These are phyloP conservation scores for Torymus auratus DNA, from an alignment of 2,888 invertebrate species.

Conservation along the genomic window DNA sequence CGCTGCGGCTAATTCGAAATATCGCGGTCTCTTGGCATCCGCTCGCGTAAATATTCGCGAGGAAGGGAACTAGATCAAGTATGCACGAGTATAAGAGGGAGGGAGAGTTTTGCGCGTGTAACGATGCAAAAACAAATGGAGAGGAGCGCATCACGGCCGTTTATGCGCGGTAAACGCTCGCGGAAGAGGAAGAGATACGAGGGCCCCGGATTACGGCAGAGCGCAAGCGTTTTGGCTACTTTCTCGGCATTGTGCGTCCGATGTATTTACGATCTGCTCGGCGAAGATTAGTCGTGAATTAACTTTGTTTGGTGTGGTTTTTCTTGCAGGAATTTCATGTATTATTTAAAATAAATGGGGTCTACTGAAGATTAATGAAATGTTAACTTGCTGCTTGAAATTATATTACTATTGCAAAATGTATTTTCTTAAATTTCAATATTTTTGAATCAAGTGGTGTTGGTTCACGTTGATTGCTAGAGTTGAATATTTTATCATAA, in stretches of 20 bases:
- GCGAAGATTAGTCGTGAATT: not conserved
- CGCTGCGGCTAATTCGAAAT: conserved; percentile 28
- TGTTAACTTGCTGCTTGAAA: too few species aligned
- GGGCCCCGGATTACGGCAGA: not conserved
- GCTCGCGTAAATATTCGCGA: conserved; percentile 21
- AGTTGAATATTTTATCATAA: too few species aligned
- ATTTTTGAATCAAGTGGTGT: too few species aligned
- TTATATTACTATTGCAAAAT: too few species aligned
- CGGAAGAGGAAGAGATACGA: not conserved
- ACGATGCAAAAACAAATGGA: conserved; percentile 11
- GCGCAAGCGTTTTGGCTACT: not conserved
- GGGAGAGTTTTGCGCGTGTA: not conserved
- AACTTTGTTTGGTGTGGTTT: too few species aligned
- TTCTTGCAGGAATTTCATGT: too few species aligned
- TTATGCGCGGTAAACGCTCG: not conserved
- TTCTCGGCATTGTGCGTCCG: not conserved
- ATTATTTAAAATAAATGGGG: too few species aligned
- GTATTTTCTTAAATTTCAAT: too few species aligned
- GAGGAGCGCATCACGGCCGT: not conserved
- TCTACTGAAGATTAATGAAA: too few species aligned
- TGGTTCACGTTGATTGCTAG: too few species aligned
- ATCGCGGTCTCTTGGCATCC: conserved; percentile 40
- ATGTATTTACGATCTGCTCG: not conserved
- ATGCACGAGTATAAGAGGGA: conserved; percentile 17
- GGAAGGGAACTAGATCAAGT: conserved; percentile 46